phyloP scores from a whole-genome alignment of 2,888 invertebrate genomes.

The Drosophila birchii region DNA sequence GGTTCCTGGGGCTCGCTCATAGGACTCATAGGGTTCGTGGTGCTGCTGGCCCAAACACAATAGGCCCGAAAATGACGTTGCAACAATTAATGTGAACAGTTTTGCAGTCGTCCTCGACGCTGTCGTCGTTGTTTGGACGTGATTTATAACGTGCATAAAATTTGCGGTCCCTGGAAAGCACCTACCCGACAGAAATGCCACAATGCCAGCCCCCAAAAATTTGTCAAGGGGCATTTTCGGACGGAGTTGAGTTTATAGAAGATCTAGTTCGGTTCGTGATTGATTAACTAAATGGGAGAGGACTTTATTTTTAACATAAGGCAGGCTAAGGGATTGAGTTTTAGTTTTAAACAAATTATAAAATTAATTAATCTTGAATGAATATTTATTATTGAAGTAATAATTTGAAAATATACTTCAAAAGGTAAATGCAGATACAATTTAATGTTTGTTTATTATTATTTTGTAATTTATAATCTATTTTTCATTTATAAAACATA shows the following conservation, averaged over 20 bases:
- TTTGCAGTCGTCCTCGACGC: constrained; percentile 67
- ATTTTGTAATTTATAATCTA: too few relatives aligned
- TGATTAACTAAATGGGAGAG: constrained; percentile 5
- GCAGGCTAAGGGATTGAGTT: background rate
- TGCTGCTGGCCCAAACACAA: constrained; percentile 54
- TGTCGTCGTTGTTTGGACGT: constrained; percentile 57
- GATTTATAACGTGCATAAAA: constrained; percentile 80
- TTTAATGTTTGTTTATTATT: too few relatives aligned
- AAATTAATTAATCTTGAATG: background rate
- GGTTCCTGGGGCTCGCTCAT: constrained; percentile 7
- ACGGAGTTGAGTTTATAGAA: constrained; percentile 15
- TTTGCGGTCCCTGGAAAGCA: constrained; percentile 68
- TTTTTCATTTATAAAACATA: too few relatives aligned
- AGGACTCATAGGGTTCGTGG: constrained; percentile 22
- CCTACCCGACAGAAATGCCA: constrained; percentile 45
- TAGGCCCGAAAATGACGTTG: constrained; percentile 81
- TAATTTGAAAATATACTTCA: background rate
- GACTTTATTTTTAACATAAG: background rate
- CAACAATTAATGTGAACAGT: constrained; percentile 81
- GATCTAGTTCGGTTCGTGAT: constrained; percentile 39
- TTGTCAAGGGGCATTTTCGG: constrained; percentile 55
- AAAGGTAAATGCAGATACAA: background rate
- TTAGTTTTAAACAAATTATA: background rate
- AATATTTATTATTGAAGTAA: background rate
- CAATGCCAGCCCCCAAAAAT: constrained; percentile 58